A percentile compares a stretch with the other conserved stretches of the same genome.
These are phyloP conservation scores for Autographa gamma DNA, from an alignment of 2,888 invertebrate genomes.

Conservation along the genomic window DNA sequence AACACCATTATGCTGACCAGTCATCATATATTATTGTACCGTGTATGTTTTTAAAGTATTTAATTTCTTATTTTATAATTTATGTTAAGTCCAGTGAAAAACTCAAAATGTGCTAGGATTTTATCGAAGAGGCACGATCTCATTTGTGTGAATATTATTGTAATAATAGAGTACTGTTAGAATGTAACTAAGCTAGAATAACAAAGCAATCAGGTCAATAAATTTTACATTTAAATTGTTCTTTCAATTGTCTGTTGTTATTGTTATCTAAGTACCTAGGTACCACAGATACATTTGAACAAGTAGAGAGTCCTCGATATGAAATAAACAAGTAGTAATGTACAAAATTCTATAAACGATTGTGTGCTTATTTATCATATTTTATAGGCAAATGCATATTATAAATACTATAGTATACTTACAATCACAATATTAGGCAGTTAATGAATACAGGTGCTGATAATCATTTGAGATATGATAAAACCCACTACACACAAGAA, in stretches of 20 bases:
- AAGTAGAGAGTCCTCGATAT: conserved; percentile 6
- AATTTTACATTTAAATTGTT: conserved; percentile 13
- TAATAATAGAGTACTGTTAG: conserved; percentile 14
- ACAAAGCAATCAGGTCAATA: conserved; percentile 17
- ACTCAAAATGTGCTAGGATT: conserved; percentile 25
- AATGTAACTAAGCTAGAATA: conserved; percentile 12
- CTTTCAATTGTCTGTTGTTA: conserved; percentile 11
- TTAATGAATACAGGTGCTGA: neutral
- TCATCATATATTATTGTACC: neutral
- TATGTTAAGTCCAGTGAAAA: conserved; percentile 9
- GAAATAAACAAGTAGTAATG: conserved; percentile 20
- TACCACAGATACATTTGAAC: conserved; percentile 28
- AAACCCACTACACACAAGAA: conserved; percentile 27
- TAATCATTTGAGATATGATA: conserved; percentile 7
- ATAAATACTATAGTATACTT: conserved; percentile 21
- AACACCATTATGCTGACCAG: conserved; percentile 7
- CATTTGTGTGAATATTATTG: conserved; percentile 45
- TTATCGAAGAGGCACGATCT: conserved; percentile 51
- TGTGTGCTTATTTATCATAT: too few relatives aligned
- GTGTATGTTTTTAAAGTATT: conserved; percentile 7
- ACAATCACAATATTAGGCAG: conserved; percentile 28
- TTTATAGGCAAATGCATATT: conserved; percentile 6
- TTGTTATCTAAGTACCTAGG: conserved; percentile 8
- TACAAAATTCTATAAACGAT: too few relatives aligned
- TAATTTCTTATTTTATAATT: neutral